phyloP scores from a whole-genome alignment of 2,888 invertebrate genomes.

The Stramonita haemastoma region DNA sequence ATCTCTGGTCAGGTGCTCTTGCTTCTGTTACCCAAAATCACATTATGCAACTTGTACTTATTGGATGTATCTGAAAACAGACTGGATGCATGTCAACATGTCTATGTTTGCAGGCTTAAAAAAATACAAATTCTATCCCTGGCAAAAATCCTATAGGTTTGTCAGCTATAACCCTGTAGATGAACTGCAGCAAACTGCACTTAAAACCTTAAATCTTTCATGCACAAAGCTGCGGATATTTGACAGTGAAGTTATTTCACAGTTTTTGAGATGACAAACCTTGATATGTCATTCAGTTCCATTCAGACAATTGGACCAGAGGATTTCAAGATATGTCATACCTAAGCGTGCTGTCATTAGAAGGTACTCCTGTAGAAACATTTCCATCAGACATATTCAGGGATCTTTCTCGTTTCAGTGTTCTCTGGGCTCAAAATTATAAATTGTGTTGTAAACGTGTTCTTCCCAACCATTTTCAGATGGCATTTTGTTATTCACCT shows the following conservation, averaged over 20 bases:
- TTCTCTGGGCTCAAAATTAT: not conserved
- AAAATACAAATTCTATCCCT: not conserved
- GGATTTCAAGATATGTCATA: not conserved
- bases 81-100: not conserved
- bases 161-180: not conserved
- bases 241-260: not conserved
- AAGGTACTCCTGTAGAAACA: not conserved
- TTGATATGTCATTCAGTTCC: not conserved
- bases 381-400: slow-evolving; percentile 7
- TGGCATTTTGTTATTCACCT: not conserved
- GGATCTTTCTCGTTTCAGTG: not conserved
- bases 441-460: not conserved
- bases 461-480: not conserved
- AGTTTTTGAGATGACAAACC: not conserved
- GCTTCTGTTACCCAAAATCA: not conserved
- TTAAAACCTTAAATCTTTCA: not conserved
- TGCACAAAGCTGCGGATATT: not conserved
- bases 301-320: not conserved
- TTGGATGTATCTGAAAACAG: not conserved
- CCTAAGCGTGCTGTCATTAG: not conserved
- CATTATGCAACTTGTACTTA: not conserved
- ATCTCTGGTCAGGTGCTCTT: not conserved
- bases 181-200: not conserved
- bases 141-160: not conserved
- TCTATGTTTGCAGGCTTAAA: not conserved